These are phyloP conservation scores for Eremobia ochroleuca DNA, from an alignment of 2,888 invertebrate species.

Conservation along the genomic window DNA sequence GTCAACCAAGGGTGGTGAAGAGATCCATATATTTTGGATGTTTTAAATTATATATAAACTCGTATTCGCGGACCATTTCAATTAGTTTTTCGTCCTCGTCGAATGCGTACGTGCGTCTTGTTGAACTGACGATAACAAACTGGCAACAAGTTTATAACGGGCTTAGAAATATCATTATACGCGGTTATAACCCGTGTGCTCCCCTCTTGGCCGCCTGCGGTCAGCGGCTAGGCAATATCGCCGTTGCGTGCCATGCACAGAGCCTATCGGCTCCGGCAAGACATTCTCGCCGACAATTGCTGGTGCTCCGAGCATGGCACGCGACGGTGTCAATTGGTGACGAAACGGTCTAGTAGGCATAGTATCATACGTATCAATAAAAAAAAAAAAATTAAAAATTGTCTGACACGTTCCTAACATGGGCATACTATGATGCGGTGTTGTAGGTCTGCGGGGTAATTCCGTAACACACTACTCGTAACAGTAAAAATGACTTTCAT, in stretches of 20 bases:
- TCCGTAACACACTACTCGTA: too few species aligned
- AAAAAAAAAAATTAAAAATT: too few species aligned
- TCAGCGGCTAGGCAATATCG: constrained; percentile 17
- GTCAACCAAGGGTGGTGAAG: too few species aligned
- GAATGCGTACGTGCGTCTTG: background rate
- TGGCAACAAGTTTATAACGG: background rate
- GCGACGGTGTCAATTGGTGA: constrained; percentile 5
- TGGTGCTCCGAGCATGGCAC: constrained; percentile 13
- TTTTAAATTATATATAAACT: constrained; percentile 27
- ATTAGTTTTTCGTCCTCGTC: constrained; percentile 18
- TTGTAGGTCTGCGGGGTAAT: too few species aligned
- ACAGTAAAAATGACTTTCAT: too few species aligned
- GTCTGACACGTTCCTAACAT: background rate
- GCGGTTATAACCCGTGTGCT: background rate
- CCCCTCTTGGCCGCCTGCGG: background rate
- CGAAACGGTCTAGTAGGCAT: background rate
- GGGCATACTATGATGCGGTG: background rate
- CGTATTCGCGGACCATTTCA: constrained; percentile 14
- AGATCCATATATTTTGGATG: constrained; percentile 35
- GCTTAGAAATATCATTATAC: background rate
- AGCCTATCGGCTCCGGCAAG: constrained; percentile 4
- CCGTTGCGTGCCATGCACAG: constrained; percentile 6
- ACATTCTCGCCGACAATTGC: background rate
- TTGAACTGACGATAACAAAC: background rate
- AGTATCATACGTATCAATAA: background rate